phyloP scores from a whole-genome alignment of 2,888 invertebrate species.

The Pseudeuparius sepicola region DNA sequence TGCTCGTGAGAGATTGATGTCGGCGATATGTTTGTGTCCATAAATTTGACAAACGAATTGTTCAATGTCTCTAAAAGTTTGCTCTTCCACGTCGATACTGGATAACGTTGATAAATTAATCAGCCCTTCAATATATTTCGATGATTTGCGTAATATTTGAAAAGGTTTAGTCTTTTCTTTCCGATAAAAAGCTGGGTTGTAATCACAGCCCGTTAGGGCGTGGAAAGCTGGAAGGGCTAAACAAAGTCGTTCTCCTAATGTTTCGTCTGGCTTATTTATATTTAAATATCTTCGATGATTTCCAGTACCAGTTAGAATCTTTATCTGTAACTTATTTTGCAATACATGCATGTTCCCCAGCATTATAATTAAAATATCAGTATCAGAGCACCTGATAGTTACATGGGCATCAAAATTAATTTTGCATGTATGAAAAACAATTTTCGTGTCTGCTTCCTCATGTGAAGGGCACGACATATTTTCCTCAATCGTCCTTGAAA shows the following conservation, averaged over 20 bases:
- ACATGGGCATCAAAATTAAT: conserved; percentile 16
- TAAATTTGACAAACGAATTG: no score
- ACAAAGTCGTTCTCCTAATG: conserved; percentile 22
- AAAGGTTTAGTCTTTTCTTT: no score
- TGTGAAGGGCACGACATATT: conserved; percentile 17
- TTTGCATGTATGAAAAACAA: conserved; percentile 15
- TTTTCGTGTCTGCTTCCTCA: conserved; percentile 21
- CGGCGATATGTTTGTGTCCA: no score
- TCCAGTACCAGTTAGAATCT: conserved; percentile 21
- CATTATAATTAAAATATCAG: conserved; percentile 23
- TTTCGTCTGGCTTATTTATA: conserved; percentile 22
- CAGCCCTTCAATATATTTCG: no score
- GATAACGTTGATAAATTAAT: no score
- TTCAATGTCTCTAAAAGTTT: no score
- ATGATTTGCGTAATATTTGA: no score
- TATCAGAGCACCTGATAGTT: conserved; percentile 23
- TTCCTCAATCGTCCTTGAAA: conserved; percentile 13
- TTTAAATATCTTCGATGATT: conserved; percentile 22
- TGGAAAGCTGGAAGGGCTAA: conserved; percentile 27
- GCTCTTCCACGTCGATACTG: no score
- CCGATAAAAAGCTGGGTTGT: no score
- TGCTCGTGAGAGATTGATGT: no score
- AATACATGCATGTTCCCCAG: conserved; percentile 22
- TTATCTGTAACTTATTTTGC: conserved; percentile 13
- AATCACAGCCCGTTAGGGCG: no score